These are phyloP conservation scores for Morelia viridis DNA, from an alignment of 2,797 vertebrate genomes.

Conservation along the genomic window DNA sequence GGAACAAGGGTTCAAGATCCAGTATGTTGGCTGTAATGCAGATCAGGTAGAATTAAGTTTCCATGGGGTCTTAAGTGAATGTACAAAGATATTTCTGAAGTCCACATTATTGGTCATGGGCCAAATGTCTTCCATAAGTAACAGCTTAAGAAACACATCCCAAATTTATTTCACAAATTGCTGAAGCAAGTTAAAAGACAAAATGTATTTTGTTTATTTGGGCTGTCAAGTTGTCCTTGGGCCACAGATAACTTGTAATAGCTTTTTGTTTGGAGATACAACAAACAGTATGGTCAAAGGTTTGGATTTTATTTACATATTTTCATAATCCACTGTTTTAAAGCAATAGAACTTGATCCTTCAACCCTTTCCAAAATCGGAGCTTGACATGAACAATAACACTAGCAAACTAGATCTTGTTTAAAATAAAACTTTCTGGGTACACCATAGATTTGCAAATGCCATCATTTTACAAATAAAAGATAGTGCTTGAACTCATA, in stretches of 20 bases:
- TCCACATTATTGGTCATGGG: not conserved
- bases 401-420: conserved; percentile 39
- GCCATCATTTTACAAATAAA: conserved; percentile 25
- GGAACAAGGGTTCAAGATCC: not conserved
- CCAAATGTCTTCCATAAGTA: conserved; percentile 40
- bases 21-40: not conserved
- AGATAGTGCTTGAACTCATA: conserved; percentile 8
- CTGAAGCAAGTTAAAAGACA: conserved; percentile 28
- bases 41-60: not conserved
- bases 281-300: conserved; percentile 33
- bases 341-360: conserved; percentile 30
- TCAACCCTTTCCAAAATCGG: conserved; percentile 45
- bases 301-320: conserved; percentile 10
- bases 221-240: conserved; percentile 18
- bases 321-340: conserved; percentile 28
- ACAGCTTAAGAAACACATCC: conserved; percentile 8
- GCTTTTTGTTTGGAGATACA: conserved; percentile 27
- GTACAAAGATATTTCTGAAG: conserved; percentile 10
- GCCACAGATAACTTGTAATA: conserved; percentile 22
- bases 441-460: not conserved
- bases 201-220: not conserved
- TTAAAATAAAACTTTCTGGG: conserved; percentile 31
- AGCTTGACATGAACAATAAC: conserved; percentile 30
- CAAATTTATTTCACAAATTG: conserved; percentile 34
- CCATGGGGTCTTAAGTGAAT: not conserved